Percentiles rank a stretch among this genome's conserved stretches.
Evolutionary conservation across 2,888 invertebrate genomes (phyloP).

Genomic region (Agrotis segetum): DNA sequence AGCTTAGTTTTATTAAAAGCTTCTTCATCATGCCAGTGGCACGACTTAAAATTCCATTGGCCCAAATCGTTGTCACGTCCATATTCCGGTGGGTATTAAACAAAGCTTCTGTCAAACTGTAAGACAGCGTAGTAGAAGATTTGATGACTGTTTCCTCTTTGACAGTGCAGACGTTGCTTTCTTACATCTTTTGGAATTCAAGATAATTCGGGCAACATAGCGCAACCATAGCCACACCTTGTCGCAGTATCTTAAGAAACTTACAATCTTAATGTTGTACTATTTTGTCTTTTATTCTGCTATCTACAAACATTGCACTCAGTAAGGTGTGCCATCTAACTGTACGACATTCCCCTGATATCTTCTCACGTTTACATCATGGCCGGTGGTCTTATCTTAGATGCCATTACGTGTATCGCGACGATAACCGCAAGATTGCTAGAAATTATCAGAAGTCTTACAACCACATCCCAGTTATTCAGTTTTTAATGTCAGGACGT

Average conservation of each 20-base stretch:
- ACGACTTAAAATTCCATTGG: no score
- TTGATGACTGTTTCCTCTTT: no score
- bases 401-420: conserved; percentile 17
- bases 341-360: conserved; percentile 43
- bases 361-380: conserved; percentile 41
- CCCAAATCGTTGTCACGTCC: no score
- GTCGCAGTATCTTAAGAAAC: no score
- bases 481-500: not conserved
- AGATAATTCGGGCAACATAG: no score
- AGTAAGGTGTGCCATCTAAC: conserved; percentile 16
- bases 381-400: conserved; percentile 23
- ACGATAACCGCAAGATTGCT: conserved; percentile 26
- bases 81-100: no score
- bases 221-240: no score
- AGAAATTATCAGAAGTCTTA: conserved; percentile 7
- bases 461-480: not conserved
- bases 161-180: no score
- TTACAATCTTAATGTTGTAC: no score
- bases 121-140: no score
- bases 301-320: not conserved
- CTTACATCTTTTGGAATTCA: no score
- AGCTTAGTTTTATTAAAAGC: not conserved
- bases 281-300: not conserved
- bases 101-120: no score
- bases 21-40: not conserved